Evolutionary conservation across 2,113 vertebrate genomes (phyloP).

Genomic region (Scomber colias): DNA sequence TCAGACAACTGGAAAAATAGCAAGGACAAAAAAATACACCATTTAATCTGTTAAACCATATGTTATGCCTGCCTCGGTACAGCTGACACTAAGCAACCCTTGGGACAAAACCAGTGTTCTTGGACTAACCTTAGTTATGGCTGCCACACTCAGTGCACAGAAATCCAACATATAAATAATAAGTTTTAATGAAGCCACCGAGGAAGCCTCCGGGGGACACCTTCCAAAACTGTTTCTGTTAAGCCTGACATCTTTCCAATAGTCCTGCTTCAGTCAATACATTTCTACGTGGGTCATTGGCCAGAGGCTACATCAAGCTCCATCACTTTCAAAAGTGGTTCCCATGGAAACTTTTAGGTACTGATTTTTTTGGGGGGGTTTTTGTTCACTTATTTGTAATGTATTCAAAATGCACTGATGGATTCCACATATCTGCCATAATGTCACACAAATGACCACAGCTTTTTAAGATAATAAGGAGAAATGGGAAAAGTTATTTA

Average conservation of each 20-base stretch:
- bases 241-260: conserved; percentile 70
- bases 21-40: background rate
- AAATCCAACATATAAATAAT: conserved; percentile 64
- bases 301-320: conserved; percentile 47
- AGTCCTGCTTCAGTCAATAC: conserved; percentile 48
- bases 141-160: conserved; percentile 2
- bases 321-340: conserved; percentile 48
- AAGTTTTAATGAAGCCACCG: conserved; percentile 73
- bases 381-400: background rate
- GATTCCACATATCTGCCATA: background rate
- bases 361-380: background rate
- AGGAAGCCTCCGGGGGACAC: conserved; percentile 49
- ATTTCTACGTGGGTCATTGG: conserved; percentile 61
- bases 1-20: background rate
- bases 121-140: conserved; percentile 43
- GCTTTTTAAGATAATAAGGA: background rate
- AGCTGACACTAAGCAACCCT: conserved; percentile 34
- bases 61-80: conserved; percentile 14
- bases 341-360: conserved; percentile 40
- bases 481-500: background rate
- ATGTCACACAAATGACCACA: conserved; percentile 1
- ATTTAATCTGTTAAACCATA: conserved; percentile 2
- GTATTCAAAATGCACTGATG: background rate
- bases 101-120: conserved; percentile 42
- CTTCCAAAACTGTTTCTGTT: conserved; percentile 66